phyloP scores from a whole-genome alignment of 1,140 invertebrate species.

The Leptopilina clavipes region DNA sequence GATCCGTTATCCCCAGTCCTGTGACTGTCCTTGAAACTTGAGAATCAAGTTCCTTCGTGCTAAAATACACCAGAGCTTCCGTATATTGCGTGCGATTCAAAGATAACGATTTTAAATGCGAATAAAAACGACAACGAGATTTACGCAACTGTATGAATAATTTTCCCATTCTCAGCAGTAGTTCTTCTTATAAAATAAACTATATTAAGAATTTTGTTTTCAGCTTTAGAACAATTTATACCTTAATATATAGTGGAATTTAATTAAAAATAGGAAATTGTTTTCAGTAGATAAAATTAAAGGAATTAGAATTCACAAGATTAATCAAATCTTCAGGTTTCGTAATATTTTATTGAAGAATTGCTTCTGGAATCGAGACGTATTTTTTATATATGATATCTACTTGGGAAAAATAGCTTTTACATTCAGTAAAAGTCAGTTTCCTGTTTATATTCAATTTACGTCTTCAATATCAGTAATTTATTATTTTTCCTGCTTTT shows the following conservation, averaged over 20 bases:
- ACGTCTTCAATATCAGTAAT: background rate
- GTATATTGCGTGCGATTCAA: constrained; percentile 5
- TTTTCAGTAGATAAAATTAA: no score
- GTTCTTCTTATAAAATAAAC: no score
- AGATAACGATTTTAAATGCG: background rate
- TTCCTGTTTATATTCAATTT: constrained; percentile 1
- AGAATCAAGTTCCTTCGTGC: constrained; percentile 27
- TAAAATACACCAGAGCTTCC: background rate
- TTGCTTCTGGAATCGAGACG: background rate
- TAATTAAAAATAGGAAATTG: no score
- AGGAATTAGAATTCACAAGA: no score
- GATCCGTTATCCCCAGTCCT: constrained; percentile 31
- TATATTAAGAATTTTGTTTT: no score
- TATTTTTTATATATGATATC: background rate
- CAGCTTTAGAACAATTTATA: no score
- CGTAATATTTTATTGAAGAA: no score
- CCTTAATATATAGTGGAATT: no score
- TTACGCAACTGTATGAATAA: background rate
- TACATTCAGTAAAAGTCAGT: background rate
- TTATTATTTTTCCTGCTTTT: background rate
- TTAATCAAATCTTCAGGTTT: no score
- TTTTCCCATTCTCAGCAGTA: no score
- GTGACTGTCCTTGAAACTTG: constrained; percentile 12
- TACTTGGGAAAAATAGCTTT: background rate
- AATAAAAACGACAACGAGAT: background rate